Evolutionary conservation across 2,797 vertebrate genomes (phyloP), one percentile per base, ranked within the genome.

Genomic region (Clarias platycephalus): DNA sequence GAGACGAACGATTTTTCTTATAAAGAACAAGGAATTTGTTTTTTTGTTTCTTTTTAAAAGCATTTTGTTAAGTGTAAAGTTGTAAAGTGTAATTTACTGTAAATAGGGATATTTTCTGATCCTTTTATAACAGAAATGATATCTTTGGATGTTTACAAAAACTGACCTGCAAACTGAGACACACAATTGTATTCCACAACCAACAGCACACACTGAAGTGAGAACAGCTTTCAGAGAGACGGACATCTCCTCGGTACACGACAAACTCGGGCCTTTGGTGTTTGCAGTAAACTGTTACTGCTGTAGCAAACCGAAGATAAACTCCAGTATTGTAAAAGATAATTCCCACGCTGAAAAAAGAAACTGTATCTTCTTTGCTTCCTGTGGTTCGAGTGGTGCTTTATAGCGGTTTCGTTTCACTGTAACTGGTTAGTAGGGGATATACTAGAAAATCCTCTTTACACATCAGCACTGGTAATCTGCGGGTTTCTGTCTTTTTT

Each of bases 11-110:
- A 34, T 34, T 88, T 86, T 86, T 88, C 87, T 86, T 84, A 79
- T 81, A 72, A 76, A 72, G 86, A 82, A 76, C 16, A 31, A 85
- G 80, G 71, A 79, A 62, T 66, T 85, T 88, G 5, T 62, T 89
- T 93, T 92, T 90, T 85, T 9, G 13, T 28, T 78, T 60, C 3
- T 79, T 63, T 62, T 63, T 62, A 66, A 92, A 88, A 89, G 88
- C 87, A 57, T 91, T 91, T 91, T 89, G 91, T 87, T 90, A 91
- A 90, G 85, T 94, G 94, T 94, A 94, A 95, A 95, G 92, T 90
- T 95, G 94, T 94, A 94, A 93, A 94, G 90, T 95, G 94, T 94
- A 94, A 93, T 93, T 92, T 91, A 94, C 91, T 95, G 94, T 95
- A 95, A 93, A 95, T 95, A 95, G 92, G 92, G 83, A 93, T 88